Evolutionary conservation across 2,888 invertebrate species (phyloP).

Genomic region (Ceratothoa steindachneri): DNA sequence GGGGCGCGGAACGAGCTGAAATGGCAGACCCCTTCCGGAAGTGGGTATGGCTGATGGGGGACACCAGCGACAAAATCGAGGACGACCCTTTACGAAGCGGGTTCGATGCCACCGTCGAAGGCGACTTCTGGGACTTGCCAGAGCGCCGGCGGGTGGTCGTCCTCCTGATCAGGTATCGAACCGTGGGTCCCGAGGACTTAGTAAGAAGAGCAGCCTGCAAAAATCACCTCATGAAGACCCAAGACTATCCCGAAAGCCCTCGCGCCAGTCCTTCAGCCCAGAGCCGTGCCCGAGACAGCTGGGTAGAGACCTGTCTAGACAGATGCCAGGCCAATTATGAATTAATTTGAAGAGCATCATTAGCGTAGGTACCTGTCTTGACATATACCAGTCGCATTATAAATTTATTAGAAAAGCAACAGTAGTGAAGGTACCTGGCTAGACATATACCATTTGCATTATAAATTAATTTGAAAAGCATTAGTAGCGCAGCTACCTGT

Average conservation of each 20-base stretch:
- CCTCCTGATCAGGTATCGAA: constrained; percentile 38
- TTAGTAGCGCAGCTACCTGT: no score
- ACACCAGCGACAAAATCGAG: background rate
- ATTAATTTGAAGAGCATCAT: no score
- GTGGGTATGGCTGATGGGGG: background rate
- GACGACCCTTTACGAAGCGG: constrained; percentile 16
- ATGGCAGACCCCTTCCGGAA: constrained; percentile 21
- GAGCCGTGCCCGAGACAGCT: background rate
- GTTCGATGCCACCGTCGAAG: background rate
- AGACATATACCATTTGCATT: no score
- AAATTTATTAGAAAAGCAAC: no score
- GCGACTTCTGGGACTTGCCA: constrained; percentile 32
- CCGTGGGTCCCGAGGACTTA: constrained; percentile 22
- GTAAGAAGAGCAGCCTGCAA: constrained; percentile 3
- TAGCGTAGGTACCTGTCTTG: no score
- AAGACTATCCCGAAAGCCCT: background rate
- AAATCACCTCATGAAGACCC: no score
- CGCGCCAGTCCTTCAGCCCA: background rate
- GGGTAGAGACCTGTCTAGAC: no score
- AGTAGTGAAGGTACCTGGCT: no score
- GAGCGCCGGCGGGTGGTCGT: constrained; percentile 41
- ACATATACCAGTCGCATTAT: no score
- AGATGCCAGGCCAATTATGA: no score
- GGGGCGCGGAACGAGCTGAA: constrained; percentile 21
- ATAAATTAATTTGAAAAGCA: no score